These are phyloP conservation scores for Agrotis exclamationis DNA, from an alignment of 2,888 invertebrate genomes.

Conservation along the genomic window DNA sequence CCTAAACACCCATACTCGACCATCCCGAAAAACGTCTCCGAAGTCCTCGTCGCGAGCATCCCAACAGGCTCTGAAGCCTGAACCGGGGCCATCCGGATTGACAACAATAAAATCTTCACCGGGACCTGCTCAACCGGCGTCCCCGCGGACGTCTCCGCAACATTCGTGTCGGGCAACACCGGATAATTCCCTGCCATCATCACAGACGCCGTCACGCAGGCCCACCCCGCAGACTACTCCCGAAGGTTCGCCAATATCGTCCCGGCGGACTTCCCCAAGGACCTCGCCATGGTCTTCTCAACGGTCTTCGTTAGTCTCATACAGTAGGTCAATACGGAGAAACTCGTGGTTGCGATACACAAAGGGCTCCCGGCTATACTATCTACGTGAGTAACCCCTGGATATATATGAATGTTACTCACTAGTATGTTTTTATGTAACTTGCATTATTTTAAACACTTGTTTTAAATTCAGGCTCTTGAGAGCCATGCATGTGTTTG, in stretches of 20 bases:
- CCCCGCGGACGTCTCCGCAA: neutral
- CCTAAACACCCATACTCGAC: neutral
- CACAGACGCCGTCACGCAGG: neutral
- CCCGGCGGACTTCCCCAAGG: constrained; percentile 22
- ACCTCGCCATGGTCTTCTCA: constrained; percentile 38
- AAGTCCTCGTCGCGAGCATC: neutral
- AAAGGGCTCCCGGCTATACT: constrained; percentile 17
- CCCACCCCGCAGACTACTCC: constrained; percentile 1
- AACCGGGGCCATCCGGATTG: neutral
- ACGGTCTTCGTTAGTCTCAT: constrained; percentile 20
- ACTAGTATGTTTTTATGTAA: constrained; percentile 17
- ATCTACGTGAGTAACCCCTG: constrained; percentile 44
- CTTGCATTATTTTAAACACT: constrained; percentile 11
- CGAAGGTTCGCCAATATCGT: constrained; percentile 13
- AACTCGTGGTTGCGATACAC: constrained; percentile 32
- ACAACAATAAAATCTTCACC: neutral
- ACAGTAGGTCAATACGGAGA: constrained; percentile 15
- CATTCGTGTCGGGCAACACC: neutral
- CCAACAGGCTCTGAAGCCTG: neutral
- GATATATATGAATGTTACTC: constrained; percentile 43
- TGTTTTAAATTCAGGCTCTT: constrained; percentile 11
- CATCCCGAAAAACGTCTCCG: neutral
- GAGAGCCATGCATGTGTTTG: constrained; percentile 28
- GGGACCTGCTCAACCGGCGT: neutral
- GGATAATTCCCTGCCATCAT: neutral